These are phyloP conservation scores for Actinia tenebrosa DNA, from an alignment of 64 coral and sea anemone genomes.

Conservation along the genomic window DNA sequence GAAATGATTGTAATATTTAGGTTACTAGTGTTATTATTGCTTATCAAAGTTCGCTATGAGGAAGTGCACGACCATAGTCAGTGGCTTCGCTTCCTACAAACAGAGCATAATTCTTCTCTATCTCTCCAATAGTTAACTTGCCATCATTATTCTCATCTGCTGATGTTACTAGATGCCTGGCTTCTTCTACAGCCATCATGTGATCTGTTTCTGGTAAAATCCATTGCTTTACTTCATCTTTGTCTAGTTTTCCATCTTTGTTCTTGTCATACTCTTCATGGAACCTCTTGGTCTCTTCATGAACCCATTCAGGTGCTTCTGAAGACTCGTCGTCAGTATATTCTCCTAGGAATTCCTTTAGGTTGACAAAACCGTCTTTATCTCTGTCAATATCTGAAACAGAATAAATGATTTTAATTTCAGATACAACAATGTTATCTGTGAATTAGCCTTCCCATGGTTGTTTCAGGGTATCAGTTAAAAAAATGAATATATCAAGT, in stretches of 20 bases:
- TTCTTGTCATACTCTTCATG: conserved; percentile 94
- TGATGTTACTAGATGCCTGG: conserved; percentile 62
- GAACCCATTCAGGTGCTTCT: conserved; percentile 92
- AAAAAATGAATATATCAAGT: too few relatives aligned
- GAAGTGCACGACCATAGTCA: conserved; percentile 94
- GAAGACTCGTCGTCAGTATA: conserved; percentile 51
- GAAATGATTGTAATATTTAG: not conserved
- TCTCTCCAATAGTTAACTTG: conserved; percentile 79
- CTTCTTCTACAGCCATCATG: conserved; percentile 85
- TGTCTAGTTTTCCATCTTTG: conserved; percentile 86
- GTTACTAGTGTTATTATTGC: not conserved
- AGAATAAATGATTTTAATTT: not conserved
- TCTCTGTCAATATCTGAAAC: conserved; percentile 79
- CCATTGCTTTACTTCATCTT: conserved; percentile 79
- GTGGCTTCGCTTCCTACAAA: conserved; percentile 98
- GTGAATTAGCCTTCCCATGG: not conserved
- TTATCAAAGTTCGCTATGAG: conserved; percentile 77
- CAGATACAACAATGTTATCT: not conserved
- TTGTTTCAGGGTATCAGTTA: too few relatives aligned
- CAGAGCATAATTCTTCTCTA: conserved; percentile 73
- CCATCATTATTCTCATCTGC: conserved; percentile 91
- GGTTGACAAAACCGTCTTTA: conserved; percentile 70
- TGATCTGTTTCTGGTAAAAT: conserved; percentile 90
- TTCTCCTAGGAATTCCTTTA: conserved; percentile 88
- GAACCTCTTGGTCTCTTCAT: conserved; percentile 88